Conservation (phyloP, 2,888 invertebrate genomes). For the Epiblema foenella region DNA sequence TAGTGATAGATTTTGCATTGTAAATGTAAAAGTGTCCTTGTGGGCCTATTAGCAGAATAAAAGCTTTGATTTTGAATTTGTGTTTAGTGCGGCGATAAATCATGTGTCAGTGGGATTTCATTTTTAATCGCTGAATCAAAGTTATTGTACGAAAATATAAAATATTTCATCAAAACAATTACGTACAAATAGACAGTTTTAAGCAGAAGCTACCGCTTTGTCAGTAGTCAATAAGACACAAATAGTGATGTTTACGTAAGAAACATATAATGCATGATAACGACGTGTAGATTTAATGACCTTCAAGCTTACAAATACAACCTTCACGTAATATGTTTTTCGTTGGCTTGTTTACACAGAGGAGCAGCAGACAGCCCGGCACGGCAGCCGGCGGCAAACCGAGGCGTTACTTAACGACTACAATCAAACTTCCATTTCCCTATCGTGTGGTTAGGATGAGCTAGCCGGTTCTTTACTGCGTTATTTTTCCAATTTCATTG, state of each 20-base stretch:
- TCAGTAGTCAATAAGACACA: neutral
- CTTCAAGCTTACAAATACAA: slow-evolving; percentile 25
- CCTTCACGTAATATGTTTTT: slow-evolving; percentile 36
- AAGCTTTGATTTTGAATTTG: too few relatives aligned
- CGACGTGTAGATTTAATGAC: slow-evolving; percentile 32
- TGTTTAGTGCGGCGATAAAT: too few relatives aligned
- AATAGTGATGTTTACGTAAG: neutral
- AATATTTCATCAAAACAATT: too few relatives aligned
- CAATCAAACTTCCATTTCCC: slow-evolving; percentile 38
- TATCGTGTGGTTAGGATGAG: slow-evolving; percentile 28
- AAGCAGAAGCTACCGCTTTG: too few relatives aligned
- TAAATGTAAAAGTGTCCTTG: too few relatives aligned
- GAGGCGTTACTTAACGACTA: slow-evolving; percentile 36
- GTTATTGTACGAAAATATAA: too few relatives aligned
- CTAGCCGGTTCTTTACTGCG: neutral
- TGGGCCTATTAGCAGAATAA: too few relatives aligned
- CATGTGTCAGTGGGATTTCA: too few relatives aligned
- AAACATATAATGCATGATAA: neutral
- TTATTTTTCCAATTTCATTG: slow-evolving; percentile 13
- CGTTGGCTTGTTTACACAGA: slow-evolving; percentile 38
- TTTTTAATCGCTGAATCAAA: too few relatives aligned
- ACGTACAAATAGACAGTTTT: too few relatives aligned
- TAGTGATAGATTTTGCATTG: too few relatives aligned
- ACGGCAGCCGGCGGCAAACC: slow-evolving; percentile 20
- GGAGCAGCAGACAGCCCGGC: slow-evolving; percentile 27